phyloP scores from a whole-genome alignment of 2,888 invertebrate genomes.

The Macaria liturata region DNA sequence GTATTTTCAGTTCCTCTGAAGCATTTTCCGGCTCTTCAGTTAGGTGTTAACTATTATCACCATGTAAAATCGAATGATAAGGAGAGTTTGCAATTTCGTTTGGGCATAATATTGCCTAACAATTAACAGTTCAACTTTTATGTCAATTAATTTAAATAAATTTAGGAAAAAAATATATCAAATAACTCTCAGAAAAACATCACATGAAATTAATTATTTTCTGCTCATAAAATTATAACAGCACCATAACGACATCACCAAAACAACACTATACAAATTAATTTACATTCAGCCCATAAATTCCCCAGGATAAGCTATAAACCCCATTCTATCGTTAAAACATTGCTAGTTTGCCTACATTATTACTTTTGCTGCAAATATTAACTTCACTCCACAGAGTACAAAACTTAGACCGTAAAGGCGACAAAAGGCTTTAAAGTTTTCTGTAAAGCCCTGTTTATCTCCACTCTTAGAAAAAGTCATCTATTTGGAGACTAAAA shows the following conservation, averaged over 20 bases:
- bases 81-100: too few species aligned
- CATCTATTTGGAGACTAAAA: constrained; percentile 29
- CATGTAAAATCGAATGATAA: not conserved
- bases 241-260: too few species aligned
- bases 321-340: constrained; percentile 3
- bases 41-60: constrained; percentile 1
- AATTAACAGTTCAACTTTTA: too few species aligned
- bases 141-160: too few species aligned
- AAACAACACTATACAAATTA: not conserved
- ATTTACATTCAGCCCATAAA: not conserved
- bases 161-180: too few species aligned
- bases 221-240: too few species aligned
- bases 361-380: constrained; percentile 30
- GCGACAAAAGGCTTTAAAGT: constrained; percentile 36
- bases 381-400: constrained; percentile 22
- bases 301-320: not conserved
- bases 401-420: constrained; percentile 26
- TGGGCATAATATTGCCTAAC: too few species aligned
- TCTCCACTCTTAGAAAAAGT: constrained; percentile 31
- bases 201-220: too few species aligned
- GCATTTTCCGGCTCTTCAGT: constrained; percentile 27
- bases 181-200: too few species aligned
- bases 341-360: constrained; percentile 2
- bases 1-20: constrained; percentile 26
- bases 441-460: constrained; percentile 31